These are phyloP conservation scores for Paraplagusia blochii DNA, from an alignment of 2,113 vertebrate species.

Conservation along the genomic window DNA sequence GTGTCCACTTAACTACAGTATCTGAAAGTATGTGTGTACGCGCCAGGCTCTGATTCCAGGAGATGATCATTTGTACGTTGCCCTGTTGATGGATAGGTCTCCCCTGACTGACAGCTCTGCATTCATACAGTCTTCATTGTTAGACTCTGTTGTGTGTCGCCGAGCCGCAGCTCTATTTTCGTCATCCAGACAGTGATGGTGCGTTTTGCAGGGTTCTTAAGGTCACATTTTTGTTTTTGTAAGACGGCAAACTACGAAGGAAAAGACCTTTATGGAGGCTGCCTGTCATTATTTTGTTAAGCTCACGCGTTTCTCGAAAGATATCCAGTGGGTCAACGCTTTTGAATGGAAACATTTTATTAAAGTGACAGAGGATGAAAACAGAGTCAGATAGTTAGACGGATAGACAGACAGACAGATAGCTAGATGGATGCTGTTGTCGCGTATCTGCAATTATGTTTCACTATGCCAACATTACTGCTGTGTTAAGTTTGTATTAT, in stretches of 20 bases:
- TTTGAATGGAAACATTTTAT: constrained; percentile 4
- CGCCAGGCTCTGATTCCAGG: constrained; percentile 26
- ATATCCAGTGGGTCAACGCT: constrained; percentile 4
- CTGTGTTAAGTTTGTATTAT: too few species aligned
- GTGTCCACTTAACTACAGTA: constrained; percentile 25
- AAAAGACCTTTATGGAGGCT: constrained; percentile 15
- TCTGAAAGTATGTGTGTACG: neutral
- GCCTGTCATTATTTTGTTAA: constrained; percentile 21
- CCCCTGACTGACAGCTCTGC: constrained; percentile 57
- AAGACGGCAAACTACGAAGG: constrained; percentile 35
- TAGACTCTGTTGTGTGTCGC: constrained; percentile 40
- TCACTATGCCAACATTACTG: too few species aligned
- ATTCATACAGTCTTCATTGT: constrained; percentile 48
- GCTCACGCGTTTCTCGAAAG: constrained; percentile 17
- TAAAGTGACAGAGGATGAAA: too few species aligned
- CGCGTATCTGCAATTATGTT: too few species aligned
- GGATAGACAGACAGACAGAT: too few species aligned
- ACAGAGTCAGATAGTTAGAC: too few species aligned
- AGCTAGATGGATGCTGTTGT: too few species aligned
- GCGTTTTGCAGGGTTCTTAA: constrained; percentile 25
- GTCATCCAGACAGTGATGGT: constrained; percentile 43
- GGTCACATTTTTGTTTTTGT: constrained; percentile 47
- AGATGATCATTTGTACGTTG: constrained; percentile 61
- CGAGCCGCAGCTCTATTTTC: constrained; percentile 50
- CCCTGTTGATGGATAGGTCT: constrained; percentile 41